These are phyloP conservation scores for Trinectes maculatus DNA, from an alignment of 2,113 vertebrate species.

Conservation along the genomic window DNA sequence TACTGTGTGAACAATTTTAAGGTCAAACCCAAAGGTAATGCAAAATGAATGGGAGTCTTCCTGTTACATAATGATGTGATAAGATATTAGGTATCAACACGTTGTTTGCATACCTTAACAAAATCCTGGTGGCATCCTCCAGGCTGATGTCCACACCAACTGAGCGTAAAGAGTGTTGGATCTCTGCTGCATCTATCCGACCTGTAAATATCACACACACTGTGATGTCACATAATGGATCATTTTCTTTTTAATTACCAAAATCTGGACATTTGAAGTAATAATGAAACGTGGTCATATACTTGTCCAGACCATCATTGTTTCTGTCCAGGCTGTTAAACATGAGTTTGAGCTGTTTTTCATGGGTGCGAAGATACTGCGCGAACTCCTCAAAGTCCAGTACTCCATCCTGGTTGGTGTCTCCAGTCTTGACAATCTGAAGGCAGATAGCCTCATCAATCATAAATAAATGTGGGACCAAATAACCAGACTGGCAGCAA, in stretches of 20 bases:
- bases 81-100: background rate
- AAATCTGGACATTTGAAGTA: background rate
- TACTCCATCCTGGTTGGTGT: conserved; percentile 82
- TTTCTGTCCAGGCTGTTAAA: conserved; percentile 89
- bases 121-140: conserved; percentile 86
- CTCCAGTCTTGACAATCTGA: conserved; percentile 81
- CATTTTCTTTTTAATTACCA: background rate
- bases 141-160: conserved; percentile 85
- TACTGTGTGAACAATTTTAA: background rate
- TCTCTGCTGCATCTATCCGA: conserved; percentile 87
- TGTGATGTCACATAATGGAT: background rate
- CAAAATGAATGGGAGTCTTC: background rate
- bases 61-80: background rate
- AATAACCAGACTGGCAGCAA: background rate
- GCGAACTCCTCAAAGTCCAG: conserved; percentile 89
- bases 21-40: background rate
- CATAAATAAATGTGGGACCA: background rate
- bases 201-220: conserved; percentile 74
- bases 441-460: conserved; percentile 37
- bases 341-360: conserved; percentile 87
- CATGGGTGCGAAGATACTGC: conserved; percentile 84
- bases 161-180: conserved; percentile 84
- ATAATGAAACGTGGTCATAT: background rate
- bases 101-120: conserved; percentile 83
- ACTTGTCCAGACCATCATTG: conserved; percentile 83